Conservation (phyloP, 2,113 vertebrate species). For the Sciurus niger region DNA sequence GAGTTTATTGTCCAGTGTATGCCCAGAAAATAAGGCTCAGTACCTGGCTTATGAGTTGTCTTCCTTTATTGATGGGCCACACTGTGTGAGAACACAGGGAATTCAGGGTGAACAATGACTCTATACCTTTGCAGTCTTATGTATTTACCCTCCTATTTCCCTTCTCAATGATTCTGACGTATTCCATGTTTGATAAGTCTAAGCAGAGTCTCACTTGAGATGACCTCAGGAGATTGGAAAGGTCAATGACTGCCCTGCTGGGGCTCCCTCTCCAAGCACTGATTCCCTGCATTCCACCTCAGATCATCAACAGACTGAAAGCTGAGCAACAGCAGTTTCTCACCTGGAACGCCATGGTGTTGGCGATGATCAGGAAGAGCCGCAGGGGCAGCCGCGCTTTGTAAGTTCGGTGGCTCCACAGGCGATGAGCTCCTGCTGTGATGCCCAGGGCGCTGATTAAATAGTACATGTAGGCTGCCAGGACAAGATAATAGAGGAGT, state of each 20-base stretch:
- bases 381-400: slow-evolving; percentile 94
- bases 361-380: slow-evolving; percentile 92
- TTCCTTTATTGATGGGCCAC: not conserved
- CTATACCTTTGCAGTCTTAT: not conserved
- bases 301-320: rapidly evolving
- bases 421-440: slow-evolving; percentile 96
- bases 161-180: not conserved
- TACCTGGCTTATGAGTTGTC: not conserved
- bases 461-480: slow-evolving; percentile 90
- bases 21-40: not conserved
- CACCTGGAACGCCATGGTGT: slow-evolving; percentile 98
- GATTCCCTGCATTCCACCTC: not conserved
- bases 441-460: slow-evolving; percentile 93
- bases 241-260: not conserved
- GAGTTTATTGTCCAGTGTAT: not conserved
- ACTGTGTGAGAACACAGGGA: not conserved
- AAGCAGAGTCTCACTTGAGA: not conserved
- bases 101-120: not conserved
- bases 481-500: not conserved
- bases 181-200: not conserved
- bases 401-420: slow-evolving; percentile 98
- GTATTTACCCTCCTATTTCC: not conserved
- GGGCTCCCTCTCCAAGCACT: not conserved
- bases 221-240: not conserved
- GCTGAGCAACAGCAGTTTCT: not conserved